Conservation (phyloP, 2,888 invertebrate species). For the Eristalinus aeneus region DNA sequence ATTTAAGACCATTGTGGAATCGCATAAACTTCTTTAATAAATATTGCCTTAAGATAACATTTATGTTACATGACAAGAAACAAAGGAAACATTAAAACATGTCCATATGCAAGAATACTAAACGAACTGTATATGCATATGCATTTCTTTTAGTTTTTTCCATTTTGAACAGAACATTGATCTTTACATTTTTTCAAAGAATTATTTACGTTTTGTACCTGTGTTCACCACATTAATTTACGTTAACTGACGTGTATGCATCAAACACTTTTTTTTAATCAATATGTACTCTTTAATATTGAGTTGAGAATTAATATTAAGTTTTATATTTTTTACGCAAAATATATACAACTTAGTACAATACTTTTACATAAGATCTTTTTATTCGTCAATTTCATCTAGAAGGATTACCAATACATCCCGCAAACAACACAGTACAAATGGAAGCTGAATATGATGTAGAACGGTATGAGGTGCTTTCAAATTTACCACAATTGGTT, state of each 20-base stretch:
- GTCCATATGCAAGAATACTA: not conserved
- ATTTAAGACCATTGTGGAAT: too few relatives aligned
- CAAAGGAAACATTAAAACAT: not conserved
- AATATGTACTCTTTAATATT: not conserved
- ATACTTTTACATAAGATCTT: not conserved
- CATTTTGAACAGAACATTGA: not conserved
- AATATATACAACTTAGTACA: not conserved
- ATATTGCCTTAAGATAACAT: not conserved
- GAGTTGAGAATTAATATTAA: not conserved
- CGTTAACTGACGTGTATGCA: constrained; percentile 6
- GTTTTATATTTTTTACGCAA: not conserved
- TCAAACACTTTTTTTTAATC: constrained; percentile 34
- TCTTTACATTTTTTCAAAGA: not conserved
- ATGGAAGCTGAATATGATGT: not conserved
- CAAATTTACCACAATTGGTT: not conserved
- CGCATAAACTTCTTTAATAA: not conserved
- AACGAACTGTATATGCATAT: not conserved
- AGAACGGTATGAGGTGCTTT: not conserved
- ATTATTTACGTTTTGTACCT: constrained; percentile 14
- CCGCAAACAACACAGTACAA: constrained; percentile 31
- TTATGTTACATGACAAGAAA: not conserved
- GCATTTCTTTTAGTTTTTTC: not conserved
- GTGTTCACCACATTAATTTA: constrained; percentile 3
- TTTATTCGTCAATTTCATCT: constrained; percentile 7
- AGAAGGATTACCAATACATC: constrained; percentile 6